These are phyloP conservation scores for Apodemus agrarius DNA, from an alignment of 2,797 vertebrate genomes.

Conservation along the genomic window DNA sequence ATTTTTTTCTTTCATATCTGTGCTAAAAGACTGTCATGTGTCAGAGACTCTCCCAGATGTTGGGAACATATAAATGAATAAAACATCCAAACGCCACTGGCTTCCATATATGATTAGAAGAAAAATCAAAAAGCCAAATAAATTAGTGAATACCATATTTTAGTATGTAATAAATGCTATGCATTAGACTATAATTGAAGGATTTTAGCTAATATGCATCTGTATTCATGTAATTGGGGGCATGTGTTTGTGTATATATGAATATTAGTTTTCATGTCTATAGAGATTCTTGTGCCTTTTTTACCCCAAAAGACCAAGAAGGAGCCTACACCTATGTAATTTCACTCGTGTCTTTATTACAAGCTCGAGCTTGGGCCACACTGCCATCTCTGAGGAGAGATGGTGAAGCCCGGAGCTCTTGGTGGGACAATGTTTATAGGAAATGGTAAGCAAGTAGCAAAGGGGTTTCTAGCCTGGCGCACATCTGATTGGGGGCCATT, in stretches of 20 bases:
- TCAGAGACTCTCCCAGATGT: not conserved
- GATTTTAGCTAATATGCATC: not conserved
- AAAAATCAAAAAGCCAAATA: not conserved
- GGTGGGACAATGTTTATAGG: no score
- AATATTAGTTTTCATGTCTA: not conserved
- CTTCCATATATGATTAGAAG: not conserved
- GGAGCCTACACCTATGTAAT: no score
- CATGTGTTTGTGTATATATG: not conserved
- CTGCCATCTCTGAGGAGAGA: no score
- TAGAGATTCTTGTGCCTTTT: not conserved
- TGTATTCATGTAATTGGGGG: not conserved
- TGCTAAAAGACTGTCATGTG: not conserved
- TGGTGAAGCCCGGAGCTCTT: no score
- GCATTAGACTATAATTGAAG: not conserved
- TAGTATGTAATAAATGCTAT: not conserved
- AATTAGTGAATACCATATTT: not conserved
- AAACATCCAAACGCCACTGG: not conserved
- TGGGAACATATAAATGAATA: constrained; percentile 8
- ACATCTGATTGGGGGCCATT: no score
- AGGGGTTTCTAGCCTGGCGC: no score
- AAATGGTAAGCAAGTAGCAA: no score
- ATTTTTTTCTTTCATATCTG: not conserved
- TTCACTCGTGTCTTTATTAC: no score
- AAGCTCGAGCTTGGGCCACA: no score
- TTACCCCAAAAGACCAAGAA: no score